Percentiles rank a stretch among this genome's conserved stretches.
Conservation (phyloP, 2,888 invertebrate genomes). For the Camponotus fellah region DNA sequence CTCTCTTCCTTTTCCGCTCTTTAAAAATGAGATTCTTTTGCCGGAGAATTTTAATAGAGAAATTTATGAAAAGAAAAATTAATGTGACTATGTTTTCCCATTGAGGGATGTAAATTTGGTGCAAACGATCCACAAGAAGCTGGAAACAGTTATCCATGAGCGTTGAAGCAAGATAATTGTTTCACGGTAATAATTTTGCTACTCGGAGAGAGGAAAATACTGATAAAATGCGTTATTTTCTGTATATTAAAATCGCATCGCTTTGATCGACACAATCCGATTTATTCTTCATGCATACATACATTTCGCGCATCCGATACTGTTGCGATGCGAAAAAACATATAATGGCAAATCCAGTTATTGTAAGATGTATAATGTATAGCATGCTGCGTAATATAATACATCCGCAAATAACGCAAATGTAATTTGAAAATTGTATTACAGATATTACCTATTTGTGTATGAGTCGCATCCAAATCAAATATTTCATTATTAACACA, state of each 20-base stretch:
- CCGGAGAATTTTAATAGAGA: background rate
- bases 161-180: slow-evolving; percentile 34
- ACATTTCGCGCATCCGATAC: slow-evolving; percentile 18
- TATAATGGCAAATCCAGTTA: slow-evolving; percentile 27
- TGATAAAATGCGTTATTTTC: slow-evolving; percentile 19
- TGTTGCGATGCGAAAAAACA: background rate
- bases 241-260: slow-evolving; percentile 40
- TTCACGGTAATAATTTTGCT: slow-evolving; percentile 33
- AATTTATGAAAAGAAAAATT: background rate
- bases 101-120: slow-evolving; percentile 8
- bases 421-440: slow-evolving; percentile 22
- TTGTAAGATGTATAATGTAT: slow-evolving; percentile 20
- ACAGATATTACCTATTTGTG: background rate
- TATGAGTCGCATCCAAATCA: background rate
- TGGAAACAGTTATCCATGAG: slow-evolving; percentile 8
- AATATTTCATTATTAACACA: background rate
- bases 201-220: slow-evolving; percentile 11
- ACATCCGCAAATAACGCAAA: background rate
- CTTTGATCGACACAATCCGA: slow-evolving; percentile 29
- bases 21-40: background rate
- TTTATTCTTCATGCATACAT: slow-evolving; percentile 25
- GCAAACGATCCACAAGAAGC: background rate
- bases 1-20: background rate
- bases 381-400: background rate
- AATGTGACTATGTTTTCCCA: background rate